Base-by-base conservation (phyloP, 92 coral and sea anemone species). In the Porites lobata region DNA sequence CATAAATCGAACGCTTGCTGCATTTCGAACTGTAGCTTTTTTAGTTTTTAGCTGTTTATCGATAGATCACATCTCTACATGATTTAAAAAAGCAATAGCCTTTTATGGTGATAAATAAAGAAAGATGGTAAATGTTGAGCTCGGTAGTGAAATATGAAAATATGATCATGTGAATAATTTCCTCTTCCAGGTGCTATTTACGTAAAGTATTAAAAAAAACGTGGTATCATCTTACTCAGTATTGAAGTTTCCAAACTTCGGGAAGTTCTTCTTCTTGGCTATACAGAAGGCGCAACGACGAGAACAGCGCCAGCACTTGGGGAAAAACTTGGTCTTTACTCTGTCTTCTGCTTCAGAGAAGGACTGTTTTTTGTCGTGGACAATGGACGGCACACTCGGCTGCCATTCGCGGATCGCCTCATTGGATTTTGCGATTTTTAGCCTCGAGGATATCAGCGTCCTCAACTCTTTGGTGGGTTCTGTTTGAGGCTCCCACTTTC, bases 301-400 rank as follows among this genome's bases (percentile, higher is more conserved):
- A 11, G 52, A 52, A 57, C 88, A 85, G 14, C 64, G 50, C 82
- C 88, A 85, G 58, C 88, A 74, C 18, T 71, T 62, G 15, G 88
- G 43, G 50, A 29, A 54, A 13, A 21, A 12, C 8, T 10, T 67
- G 6, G 50, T 19, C 19, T n/a, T 65, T 12, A 85, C 75, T 1
- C 73, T n/a, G 29, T 65, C 82, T n/a, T 63, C 65, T 17, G 17
- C 68, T 8, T 80, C 91, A 9, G 47, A 19, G 51, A 47, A 80
- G 2, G 20, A 4, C 19, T 80, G 22, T 6, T 12, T 50, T 38
- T 75, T 62, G 18, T 87, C 86, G 2, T 72, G 7, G 10, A 87
- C 66, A 7, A 14, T 14, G 26, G 18, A 52, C 29, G 86, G 80
- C 1, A 59, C 75, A 7, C 24, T 6, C 29, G 82, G 81, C 3